A percentile compares a stretch with the other conserved stretches of the same genome.
Conservation (phyloP, 1,140 invertebrate genomes). For the Sesamia nonagrioides region DNA sequence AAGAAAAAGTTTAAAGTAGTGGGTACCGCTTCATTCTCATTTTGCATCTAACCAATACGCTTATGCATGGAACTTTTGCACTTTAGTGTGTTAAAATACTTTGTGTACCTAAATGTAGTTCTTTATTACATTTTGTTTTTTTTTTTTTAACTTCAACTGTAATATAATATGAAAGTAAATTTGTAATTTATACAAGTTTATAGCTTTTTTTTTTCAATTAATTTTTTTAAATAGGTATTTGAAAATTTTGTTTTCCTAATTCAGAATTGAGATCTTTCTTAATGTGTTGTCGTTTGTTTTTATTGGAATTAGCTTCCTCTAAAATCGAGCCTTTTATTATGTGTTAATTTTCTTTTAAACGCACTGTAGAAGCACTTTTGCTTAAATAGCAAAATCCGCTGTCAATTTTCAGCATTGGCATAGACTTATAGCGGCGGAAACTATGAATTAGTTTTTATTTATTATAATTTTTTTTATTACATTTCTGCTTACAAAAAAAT, state of each 20-base stretch:
- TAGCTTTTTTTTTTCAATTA: neutral
- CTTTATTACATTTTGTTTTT: neutral
- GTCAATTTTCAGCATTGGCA: too few species aligned
- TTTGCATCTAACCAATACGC: slow-evolving; percentile 61
- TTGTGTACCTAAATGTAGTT: too few species aligned
- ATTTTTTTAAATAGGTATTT: neutral
- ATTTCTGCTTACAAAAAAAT: neutral
- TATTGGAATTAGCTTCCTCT: slow-evolving; percentile 31
- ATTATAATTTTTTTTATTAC: neutral
- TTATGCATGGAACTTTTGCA: slow-evolving; percentile 45
- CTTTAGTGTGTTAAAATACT: neutral
- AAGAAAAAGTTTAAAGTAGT: slow-evolving; percentile 58
- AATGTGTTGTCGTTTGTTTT: slow-evolving; percentile 33
- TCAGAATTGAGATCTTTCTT: slow-evolving; percentile 4
- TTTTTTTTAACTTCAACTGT: neutral
- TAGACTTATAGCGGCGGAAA: neutral
- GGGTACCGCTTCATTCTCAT: slow-evolving; percentile 71
- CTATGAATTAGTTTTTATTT: neutral
- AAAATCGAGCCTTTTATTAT: slow-evolving; percentile 2
- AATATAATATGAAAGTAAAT: neutral
- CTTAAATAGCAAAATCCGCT: neutral
- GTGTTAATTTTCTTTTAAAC: slow-evolving; percentile 43
- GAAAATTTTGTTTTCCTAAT: neutral
- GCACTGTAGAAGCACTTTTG: slow-evolving; percentile 25
- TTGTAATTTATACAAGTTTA: neutral